Base-by-base conservation (phyloP, 2,113 vertebrate species). In the Suricata suricatta region DNA sequence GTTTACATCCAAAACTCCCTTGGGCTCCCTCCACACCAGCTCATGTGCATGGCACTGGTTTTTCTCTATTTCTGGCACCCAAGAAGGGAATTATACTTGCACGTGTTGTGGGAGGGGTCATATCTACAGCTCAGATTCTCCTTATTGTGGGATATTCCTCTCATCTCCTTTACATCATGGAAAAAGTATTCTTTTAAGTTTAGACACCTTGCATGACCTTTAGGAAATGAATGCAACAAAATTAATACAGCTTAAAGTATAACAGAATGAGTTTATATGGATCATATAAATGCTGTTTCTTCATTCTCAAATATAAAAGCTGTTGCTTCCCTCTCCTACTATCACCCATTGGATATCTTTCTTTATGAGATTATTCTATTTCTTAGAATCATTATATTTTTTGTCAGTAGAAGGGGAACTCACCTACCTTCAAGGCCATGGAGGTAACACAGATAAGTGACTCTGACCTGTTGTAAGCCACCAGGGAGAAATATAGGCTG, bases 331-430 rank as follows among this genome's bases (percentile, higher is more conserved):
- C 8, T 64, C 29, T 10, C 14, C 68, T 44, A 52, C 25, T 27
- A 38, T 69, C 92, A 79, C 13, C 13, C 44, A 4, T 15, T 50
- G 54, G 52, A 35, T 88, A 74, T n/a, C 3, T 27, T 81, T 52
- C 50, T 57, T 74, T 83, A 57, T 3, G 68, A 23, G 11, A 90
- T 69, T 87, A 89, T 88, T 87, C 0, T 92, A 3, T 81, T 86
- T 94, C 31, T 93, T 94, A 90, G 60, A 96, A 79, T 87, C 80
- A 41, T 60, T 95, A 44, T 8, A 85, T 63, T 93, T 33, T 33
- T 83, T 68, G 33, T 95, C 52, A 66, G 38, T 82, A 29, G 47
- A 79, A 68, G 19, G 69, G n/a, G 72, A 92, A 63, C 2, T 27
- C 19, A 19, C 33, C 72, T 77, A 33, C 72, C 84, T 95, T 57